Evolutionary conservation across 2,113 vertebrate genomes (phyloP).

Genomic region (Eleginops maclovinus): DNA sequence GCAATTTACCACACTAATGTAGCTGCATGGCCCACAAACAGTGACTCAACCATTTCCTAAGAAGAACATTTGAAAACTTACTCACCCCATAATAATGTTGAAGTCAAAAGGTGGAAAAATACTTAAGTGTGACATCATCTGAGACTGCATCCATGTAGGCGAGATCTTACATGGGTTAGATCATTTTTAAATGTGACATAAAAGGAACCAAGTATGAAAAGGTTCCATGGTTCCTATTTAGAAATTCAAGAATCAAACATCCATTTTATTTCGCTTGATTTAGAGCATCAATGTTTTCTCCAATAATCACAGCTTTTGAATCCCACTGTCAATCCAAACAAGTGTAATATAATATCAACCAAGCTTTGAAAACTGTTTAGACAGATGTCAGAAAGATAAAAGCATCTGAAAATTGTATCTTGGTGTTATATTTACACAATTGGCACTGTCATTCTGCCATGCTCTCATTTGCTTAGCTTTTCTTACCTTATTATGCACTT

Average conservation of each 20-base stretch:
- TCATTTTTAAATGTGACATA: not conserved
- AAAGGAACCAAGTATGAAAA: not conserved
- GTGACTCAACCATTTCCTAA: conserved; percentile 7
- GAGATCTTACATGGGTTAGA: not conserved
- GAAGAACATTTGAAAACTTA: conserved; percentile 50
- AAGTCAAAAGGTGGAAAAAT: conserved; percentile 39
- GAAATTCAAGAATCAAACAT: not conserved
- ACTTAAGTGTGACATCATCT: conserved; percentile 20
- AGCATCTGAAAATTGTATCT: not conserved
- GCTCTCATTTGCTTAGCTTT: not conserved
- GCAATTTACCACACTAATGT: conserved; percentile 47
- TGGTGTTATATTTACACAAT: not conserved
- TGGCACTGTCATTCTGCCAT: not conserved
- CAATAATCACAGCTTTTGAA: conserved; percentile 3
- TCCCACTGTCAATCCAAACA: not conserved
- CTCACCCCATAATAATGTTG: conserved; percentile 26
- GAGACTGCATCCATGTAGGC: not conserved
- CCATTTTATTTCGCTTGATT: not conserved
- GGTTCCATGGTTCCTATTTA: not conserved
- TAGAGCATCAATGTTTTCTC: not conserved
- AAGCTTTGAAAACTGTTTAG: not conserved
- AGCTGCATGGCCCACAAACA: conserved; percentile 38
- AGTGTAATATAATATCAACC: not conserved
- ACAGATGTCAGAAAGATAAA: not conserved
- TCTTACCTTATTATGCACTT: not conserved